These are phyloP conservation scores for Sinohyriopsis cumingii DNA, from an alignment of 2,888 invertebrate genomes.

Conservation along the genomic window DNA sequence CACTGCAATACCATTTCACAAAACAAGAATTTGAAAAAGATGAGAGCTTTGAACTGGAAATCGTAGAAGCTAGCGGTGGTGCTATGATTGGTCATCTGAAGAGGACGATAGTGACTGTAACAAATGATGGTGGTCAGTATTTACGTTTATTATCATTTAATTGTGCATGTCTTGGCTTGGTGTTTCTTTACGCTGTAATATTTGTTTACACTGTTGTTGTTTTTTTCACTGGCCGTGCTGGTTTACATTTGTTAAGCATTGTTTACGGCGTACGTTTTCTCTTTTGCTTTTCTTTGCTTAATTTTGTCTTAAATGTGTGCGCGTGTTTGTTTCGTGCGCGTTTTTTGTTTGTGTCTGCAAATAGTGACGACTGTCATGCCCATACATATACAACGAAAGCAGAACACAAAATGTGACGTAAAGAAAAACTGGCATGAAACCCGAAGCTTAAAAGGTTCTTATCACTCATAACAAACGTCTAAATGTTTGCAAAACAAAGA, in stretches of 20 bases:
- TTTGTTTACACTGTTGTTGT: background rate
- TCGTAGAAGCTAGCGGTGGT: slow-evolving; percentile 69
- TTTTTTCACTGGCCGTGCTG: background rate
- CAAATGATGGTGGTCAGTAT: slow-evolving; percentile 76
- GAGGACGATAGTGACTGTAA: slow-evolving; percentile 76
- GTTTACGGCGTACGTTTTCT: background rate
- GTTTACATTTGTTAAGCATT: background rate
- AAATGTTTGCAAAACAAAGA: no score
- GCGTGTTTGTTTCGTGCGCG: no score
- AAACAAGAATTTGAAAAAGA: slow-evolving; percentile 76
- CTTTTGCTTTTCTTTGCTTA: background rate
- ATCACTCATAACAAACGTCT: no score
- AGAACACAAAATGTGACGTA: no score
- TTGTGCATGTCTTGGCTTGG: background rate
- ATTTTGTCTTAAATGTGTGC: no score
- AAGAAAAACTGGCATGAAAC: no score
- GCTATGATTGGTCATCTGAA: slow-evolving; percentile 75
- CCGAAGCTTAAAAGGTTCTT: no score
- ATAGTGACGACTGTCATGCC: no score
- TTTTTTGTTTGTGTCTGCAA: no score
- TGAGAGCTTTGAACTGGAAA: slow-evolving; percentile 77
- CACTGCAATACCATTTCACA: no score
- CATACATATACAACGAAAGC: no score
- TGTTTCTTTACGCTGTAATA: background rate
- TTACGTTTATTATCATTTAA: background rate